These are phyloP conservation scores for Boleophthalmus pectinirostris DNA, from an alignment of 2,113 vertebrate species.

Conservation along the genomic window DNA sequence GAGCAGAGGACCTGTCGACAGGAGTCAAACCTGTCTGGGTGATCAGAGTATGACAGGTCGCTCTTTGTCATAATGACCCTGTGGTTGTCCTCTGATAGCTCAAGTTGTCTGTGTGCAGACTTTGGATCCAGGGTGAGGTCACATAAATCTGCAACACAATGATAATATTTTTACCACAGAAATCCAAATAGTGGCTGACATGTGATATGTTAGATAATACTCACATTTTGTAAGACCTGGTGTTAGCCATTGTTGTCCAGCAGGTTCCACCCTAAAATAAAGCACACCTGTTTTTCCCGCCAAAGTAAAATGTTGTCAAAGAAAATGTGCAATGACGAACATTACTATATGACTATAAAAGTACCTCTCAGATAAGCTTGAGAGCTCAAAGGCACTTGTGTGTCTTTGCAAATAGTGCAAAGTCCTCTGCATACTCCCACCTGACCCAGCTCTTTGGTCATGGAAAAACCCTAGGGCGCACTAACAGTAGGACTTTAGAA, in stretches of 20 bases:
- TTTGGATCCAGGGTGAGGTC: background rate
- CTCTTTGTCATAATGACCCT: background rate
- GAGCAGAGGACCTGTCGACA: background rate
- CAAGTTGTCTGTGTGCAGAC: background rate
- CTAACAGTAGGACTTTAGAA: too few species aligned
- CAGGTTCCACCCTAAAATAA: background rate
- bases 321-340: too few species aligned
- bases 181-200: background rate
- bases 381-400: too few species aligned
- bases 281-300: too few species aligned
- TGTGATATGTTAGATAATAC: background rate
- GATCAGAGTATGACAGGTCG: background rate
- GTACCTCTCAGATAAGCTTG: too few species aligned
- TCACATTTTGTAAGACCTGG: background rate
- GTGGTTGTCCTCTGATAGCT: background rate
- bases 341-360: too few species aligned
- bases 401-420: too few species aligned
- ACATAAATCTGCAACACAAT: background rate
- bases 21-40: background rate
- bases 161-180: background rate
- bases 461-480: too few species aligned
- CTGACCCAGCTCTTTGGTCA: too few species aligned
- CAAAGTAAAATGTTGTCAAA: too few species aligned
- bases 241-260: background rate
- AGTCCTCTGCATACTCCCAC: too few species aligned